A percentile compares a stretch with the other conserved stretches of the same genome.
Evolutionary conservation across 2,113 vertebrate species (phyloP).

Genomic region (Lophura nycthemera): DNA sequence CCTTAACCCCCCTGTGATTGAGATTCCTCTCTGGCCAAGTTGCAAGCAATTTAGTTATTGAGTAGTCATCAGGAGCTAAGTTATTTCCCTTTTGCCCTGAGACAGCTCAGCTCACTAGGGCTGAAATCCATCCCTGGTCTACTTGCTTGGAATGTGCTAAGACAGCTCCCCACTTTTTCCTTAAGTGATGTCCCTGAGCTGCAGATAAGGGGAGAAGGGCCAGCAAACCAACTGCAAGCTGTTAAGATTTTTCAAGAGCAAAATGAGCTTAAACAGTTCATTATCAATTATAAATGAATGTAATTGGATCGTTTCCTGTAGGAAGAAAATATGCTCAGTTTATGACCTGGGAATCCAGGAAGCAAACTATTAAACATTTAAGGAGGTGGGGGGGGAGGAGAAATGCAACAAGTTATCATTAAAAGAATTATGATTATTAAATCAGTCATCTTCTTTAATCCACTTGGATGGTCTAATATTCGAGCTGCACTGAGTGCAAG

Average conservation of each 20-base stretch:
- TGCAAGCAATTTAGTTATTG: not conserved
- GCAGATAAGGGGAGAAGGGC: not conserved
- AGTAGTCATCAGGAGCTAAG: not conserved
- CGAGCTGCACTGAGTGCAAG: constrained; percentile 8
- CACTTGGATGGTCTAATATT: constrained; percentile 18
- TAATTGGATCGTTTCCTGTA: constrained; percentile 74
- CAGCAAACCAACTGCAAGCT: not conserved
- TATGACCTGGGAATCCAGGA: constrained; percentile 62
- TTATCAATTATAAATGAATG: constrained; percentile 65
- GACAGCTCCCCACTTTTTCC: not conserved
- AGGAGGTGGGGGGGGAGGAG: not conserved
- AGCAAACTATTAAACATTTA: constrained; percentile 56
- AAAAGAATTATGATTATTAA: constrained; percentile 68
- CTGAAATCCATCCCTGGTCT: not conserved
- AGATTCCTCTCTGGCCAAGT: not conserved
- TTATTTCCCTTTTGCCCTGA: not conserved
- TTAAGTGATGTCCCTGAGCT: not conserved
- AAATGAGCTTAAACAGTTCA: constrained; percentile 66
- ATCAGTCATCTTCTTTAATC: constrained; percentile 59
- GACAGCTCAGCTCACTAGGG: not conserved
- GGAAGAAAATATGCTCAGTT: constrained; percentile 61
- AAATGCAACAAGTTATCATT: constrained; percentile 57
- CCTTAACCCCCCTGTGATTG: no score
- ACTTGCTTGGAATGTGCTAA: not conserved
- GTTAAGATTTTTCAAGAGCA: constrained; percentile 35